Percentiles rank a stretch among this genome's conserved stretches.
Evolutionary conservation across 2,888 invertebrate species (phyloP).

Genomic region (Ormyrus rosae): DNA sequence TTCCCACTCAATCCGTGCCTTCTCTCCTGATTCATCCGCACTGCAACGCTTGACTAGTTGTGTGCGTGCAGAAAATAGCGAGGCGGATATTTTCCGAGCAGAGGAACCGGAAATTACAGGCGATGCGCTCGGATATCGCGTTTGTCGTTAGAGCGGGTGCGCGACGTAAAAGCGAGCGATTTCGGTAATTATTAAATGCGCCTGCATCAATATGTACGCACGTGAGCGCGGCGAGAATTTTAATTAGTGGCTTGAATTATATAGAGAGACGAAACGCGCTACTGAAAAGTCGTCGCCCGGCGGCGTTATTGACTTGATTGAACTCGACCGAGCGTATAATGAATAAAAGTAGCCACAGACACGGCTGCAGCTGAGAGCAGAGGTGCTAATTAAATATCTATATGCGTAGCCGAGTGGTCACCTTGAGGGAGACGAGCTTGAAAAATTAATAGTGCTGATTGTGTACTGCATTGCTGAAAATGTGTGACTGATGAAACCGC

Average conservation of each 20-base stretch:
- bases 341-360: conserved; percentile 30
- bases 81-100: conserved; percentile 21
- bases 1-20: no score
- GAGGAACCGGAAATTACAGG: conserved; percentile 40
- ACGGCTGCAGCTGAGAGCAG: not conserved
- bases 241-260: conserved; percentile 42
- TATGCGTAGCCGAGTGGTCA: not conserved
- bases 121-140: conserved; percentile 13
- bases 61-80: not conserved
- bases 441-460: no score
- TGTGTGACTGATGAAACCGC: not conserved
- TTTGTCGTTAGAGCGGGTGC: not conserved
- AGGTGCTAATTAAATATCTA: conserved; percentile 29
- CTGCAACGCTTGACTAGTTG: no score
- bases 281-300: conserved; percentile 5
- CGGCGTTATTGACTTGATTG: conserved; percentile 26
- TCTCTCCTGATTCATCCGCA: no score
- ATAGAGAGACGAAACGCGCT: conserved; percentile 1
- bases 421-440: not conserved
- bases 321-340: conserved; percentile 32
- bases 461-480: no score
- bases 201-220: conserved; percentile 1
- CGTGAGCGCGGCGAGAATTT: not conserved
- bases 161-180: not conserved
- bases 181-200: conserved; percentile 22